Evolutionary conservation across 2,113 vertebrate species (phyloP), one percentile per base, ranked within the genome.

Genomic region (Mesitornis unicolor): DNA sequence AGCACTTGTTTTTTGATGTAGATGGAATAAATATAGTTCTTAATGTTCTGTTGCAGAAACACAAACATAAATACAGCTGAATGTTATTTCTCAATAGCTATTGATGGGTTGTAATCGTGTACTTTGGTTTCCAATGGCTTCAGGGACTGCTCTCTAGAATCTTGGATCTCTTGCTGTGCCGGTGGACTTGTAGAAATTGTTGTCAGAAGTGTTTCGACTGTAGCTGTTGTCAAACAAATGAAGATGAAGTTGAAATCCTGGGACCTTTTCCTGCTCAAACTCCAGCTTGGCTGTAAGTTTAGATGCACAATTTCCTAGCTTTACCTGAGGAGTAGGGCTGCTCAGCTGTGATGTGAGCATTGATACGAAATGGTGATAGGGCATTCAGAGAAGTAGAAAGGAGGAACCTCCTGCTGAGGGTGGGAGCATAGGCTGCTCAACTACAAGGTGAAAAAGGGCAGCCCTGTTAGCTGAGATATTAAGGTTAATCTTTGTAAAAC

Each of bases 241-340:
- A 99, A 86, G 99, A 99, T 93, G 99, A 99, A 97, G 98, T 99
- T 94, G 99, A 99, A 95, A 99, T 99, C 86, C 95, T 99, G 96
- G 99, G 99, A 86, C 99, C 99, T 88, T 99, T 99, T 91, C 99
- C 99, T 56, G 99, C 99, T 70, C 98, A 98, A 84, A 98, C 98
- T n/a, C 98, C 98, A 69, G 98, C 99, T 78, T 99, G 99, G 99
- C 97, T 99, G 99, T 99, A 97, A 99, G 99, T 98, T 85, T n/a
- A 73, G 87, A 67, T 43, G 78, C 54, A 56, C 2, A 0, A 17
- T 82, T 85, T 87, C 36, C 43, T 70, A 22, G 79, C 43, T 56
- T 42, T 81, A 26, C 29, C 43, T 15, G 40, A 83, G 65, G 83
- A 67, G 35, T 2, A 43, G 77, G 47, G 26, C 56, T 57, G 48